Base-by-base conservation (phyloP, 2,888 invertebrate genomes). In the Cecidostiba fungosa region DNA sequence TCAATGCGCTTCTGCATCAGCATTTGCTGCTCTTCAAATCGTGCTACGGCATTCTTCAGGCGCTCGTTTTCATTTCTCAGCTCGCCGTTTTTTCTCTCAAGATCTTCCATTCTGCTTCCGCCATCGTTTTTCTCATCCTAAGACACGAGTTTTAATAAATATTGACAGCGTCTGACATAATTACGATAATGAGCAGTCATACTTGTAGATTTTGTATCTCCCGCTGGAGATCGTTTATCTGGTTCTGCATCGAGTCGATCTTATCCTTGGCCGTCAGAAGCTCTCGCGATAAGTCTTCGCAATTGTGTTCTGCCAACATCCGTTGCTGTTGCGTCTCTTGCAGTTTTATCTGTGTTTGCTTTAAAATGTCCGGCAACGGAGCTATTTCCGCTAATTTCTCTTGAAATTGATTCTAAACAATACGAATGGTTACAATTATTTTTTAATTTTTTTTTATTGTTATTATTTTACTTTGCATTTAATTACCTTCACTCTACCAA, bases 301-400 rank as follows among this genome's bases (percentile, higher is more conserved):
- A 95, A 89, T 95, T 96, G 81, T 96, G 94, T 89, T 96, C 96
- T 0, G 96, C 95, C 4, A 96, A 92, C 10, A 95, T 93, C 87
- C 96, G 96, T 90, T 95, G 93, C 89, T 96, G 96, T 89, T 96
- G 96, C 0, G 95, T 95, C 90, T 96, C 96, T 90, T 96, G 96
- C 76, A 96, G 91, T 88, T 95, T 95, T 89, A 95, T 90, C 91
- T 96, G 96, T 0, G 96, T 96, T 50, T 95, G 95, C 90, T 96
- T 96, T 87, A 96, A 92, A 43, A 96, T 94, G 87, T 96, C 96
- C 0, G 96, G 96, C 39, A 96, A 94, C 0, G 96, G 96, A 0
- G 96, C 95, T 76, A 96, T 92, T 92, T 96, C 96, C 85, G 95
- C 95, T 32, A 96, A 92, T 91, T 96, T 96, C 90, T 96, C 96